Base-by-base conservation (phyloP, 2,888 invertebrate species). In the Ornithoptera priamus region DNA sequence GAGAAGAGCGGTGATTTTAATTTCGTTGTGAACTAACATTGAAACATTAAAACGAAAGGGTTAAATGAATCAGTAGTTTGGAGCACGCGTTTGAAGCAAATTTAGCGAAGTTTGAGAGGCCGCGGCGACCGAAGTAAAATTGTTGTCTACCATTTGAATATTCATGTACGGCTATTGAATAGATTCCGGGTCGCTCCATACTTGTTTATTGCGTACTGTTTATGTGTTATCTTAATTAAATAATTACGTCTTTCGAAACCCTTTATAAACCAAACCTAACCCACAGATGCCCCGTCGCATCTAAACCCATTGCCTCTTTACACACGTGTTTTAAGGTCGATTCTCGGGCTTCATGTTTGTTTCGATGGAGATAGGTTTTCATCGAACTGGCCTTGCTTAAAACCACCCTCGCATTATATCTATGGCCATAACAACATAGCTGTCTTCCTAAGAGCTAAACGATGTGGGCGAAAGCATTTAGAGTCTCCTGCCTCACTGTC, bases 51-150 rank as follows among this genome's bases (percentile, higher is more conserved):
- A 70, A 70, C 65, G 61, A 62, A 71, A 71, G 64, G 70, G 67
- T 71, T 56, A 67, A 71, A 67, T 64, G 56, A 72, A 72, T 73
- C 71, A 73, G 72, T 67, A 62, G 68, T 73, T 73, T 72, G 39
- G 58, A 62, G 62, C 62, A 62, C 73, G 69, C 69, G 53, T 62
- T 67, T 46, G 24, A 53, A 71, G 66, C 68, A 56, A 62, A 66
- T 62, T 59, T 50, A 61, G 65, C n/a, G 69, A 74, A 72, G 72
- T 73, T 71, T 63, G 30, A 67, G 67, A 68, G 69, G 67, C 61
- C 69, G 70, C 61, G 63, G 58, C 67, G 68, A 56, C 71, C 62
- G 63, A 53, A 57, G 58, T 65, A 66, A 69, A 68, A 56, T 71
- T 60, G 70, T 69, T 22, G 60, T 42, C 53, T 39, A 66, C 53